Percentiles rank a stretch among this genome's conserved stretches.
phyloP scores from a whole-genome alignment of 2,888 invertebrate genomes.

The Pseudococcus longispinus region DNA sequence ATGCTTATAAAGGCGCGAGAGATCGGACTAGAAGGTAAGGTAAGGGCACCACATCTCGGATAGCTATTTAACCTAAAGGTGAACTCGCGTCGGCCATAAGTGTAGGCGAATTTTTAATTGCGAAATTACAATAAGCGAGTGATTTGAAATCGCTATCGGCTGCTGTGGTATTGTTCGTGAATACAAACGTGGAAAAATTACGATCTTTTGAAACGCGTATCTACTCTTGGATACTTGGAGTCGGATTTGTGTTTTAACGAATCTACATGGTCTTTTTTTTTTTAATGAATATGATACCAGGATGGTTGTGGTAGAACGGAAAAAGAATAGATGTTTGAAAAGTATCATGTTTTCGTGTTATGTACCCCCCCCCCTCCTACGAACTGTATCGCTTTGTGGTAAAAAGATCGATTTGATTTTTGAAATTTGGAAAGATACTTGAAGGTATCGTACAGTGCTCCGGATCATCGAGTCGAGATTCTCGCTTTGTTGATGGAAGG shows the following conservation, averaged over 20 bases:
- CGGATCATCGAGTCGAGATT: neutral
- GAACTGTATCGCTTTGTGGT: neutral
- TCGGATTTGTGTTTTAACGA: too few species aligned
- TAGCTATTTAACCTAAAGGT: conserved; percentile 7
- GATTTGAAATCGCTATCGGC: neutral
- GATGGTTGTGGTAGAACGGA: neutral
- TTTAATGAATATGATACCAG: neutral
- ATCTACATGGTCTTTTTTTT: neutral
- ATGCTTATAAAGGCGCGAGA: neutral
- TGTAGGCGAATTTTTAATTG: conserved; percentile 24
- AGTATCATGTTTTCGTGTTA: neutral
- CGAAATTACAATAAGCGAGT: neutral
- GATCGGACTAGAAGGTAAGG: neutral
- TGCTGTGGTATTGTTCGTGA: neutral
- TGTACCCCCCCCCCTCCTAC: neutral
- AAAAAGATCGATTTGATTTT: neutral
- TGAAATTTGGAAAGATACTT: neutral
- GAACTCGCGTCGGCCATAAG: neutral
- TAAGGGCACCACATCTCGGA: neutral
- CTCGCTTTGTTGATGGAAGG: neutral
- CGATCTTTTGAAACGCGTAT: neutral
- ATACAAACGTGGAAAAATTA: neutral
- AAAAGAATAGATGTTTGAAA: neutral
- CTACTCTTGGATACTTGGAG: neutral
- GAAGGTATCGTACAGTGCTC: neutral